Evolutionary conservation across 2,113 vertebrate genomes (phyloP).

Genomic region (Corythoichthys haematopterus): DNA sequence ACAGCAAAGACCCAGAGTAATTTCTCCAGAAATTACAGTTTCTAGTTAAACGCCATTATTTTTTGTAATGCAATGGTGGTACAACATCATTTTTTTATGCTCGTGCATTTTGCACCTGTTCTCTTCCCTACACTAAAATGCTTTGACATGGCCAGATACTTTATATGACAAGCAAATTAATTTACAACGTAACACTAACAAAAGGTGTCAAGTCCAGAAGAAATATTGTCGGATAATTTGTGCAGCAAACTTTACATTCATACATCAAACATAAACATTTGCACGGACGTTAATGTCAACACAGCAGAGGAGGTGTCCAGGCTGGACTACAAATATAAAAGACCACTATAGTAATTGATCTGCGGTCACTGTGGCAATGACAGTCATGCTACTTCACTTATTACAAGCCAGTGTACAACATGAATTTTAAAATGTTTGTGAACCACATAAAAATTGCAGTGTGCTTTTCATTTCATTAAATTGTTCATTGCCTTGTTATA

Average conservation of each 20-base stretch:
- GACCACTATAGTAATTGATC: not conserved
- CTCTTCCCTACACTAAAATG: not conserved
- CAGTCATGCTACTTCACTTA: not conserved
- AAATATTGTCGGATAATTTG: not conserved
- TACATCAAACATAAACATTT: not conserved
- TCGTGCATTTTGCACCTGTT: not conserved
- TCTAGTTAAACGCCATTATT: too few relatives aligned
- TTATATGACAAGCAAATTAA: conserved; percentile 2
- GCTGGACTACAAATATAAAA: conserved; percentile 1
- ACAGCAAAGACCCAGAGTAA: too few relatives aligned
- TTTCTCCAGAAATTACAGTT: too few relatives aligned
- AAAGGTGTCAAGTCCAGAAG: not conserved
- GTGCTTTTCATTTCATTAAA: not conserved
- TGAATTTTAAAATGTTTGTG: not conserved
- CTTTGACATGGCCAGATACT: not conserved
- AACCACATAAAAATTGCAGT: not conserved
- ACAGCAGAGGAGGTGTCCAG: not conserved
- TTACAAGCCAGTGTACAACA: not conserved
- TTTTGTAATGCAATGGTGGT: not conserved
- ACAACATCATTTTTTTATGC: not conserved
- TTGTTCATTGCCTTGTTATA: not conserved
- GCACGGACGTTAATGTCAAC: not conserved
- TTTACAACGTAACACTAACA: not conserved
- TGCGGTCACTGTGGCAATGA: not conserved
- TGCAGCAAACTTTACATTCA: not conserved